Base-by-base conservation (phyloP, 2,113 vertebrate genomes). In the Lamprologus sp. region DNA sequence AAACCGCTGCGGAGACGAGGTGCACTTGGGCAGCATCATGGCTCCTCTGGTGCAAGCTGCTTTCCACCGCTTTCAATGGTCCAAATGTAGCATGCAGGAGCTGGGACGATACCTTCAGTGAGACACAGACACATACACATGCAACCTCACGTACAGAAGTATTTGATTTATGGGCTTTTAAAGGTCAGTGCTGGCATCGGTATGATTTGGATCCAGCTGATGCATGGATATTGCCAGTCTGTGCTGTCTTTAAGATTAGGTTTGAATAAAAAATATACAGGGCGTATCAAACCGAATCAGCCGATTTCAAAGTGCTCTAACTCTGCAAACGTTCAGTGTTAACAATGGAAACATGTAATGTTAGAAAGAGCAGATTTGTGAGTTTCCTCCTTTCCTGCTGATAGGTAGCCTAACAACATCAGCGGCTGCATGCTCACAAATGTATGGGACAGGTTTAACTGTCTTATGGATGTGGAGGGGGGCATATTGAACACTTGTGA, bases 61-160 rank as follows among this genome's bases (percentile, higher is more conserved):
- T 5, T 99, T 99, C 93, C 99, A 99, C 88, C 98, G 98, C 83
- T 99, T 99, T 95, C 98, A 99, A 92, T 99, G 99, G 99, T 99
- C 98, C 87, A 97, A 97, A 84, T 99, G 99, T 96, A 99, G 99
- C 96, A 98, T 98, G 92, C 98, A 99, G 92, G 99, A 99, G 95
- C 97, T 99, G 79, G 96, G 96, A 89, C 97, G 98, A 28, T 99
- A 99, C 87, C 96, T 99, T 70, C 97, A 98, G 98, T 99, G 95
- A 98, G 97, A 97, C 92, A 65, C 68, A 49, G 2, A 47, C 45
- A 85, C 40, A 81, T 17, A 81, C 45, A 60, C 47, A 54, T n/a
- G 35, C 49, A 54, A 21, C 73, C 14, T 13, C 54, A 42, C 42
- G 3, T 13, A 85, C 23, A 81, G 33, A 19, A 51, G 33, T 15